Base-by-base conservation (phyloP, 2,113 vertebrate genomes). In the Elgaria multicarinata region DNA sequence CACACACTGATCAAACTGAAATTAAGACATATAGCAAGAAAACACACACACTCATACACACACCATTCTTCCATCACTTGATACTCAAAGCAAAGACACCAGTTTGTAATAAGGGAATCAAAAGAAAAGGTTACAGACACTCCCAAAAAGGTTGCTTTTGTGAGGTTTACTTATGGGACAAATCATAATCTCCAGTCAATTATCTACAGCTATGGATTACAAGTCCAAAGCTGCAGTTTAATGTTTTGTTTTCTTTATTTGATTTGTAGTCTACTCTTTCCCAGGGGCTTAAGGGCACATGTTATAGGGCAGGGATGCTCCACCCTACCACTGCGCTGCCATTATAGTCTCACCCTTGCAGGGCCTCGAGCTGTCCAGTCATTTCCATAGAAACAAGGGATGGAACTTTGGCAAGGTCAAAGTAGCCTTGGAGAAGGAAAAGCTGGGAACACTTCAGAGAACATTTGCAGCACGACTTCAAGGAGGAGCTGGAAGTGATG, bases 141-240 rank as follows among this genome's bases (percentile, higher is more conserved):
- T 92, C 50, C 44, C 58, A 88, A 80, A 81, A 58, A 81, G 91
- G 92, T 92, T 87, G 74, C n/a, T 4, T 88, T 31, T 74, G 79
- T 91, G 53, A 64, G 78, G 88, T 92, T 86, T 42, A 8, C 82
- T 85, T 85, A 66, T 78, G 36, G 91, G 83, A 62, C 79, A 86
- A 91, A 50, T 22, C 58, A 91, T 50, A 90, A 87, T 71, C 55
- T 28, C 74, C 74, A 74, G 10, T 75, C 53, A 75, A 77, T 76
- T 62, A 62, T 36, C 42, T 55, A 83, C 72, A 83, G 31, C 53
- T 64, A 75, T 83, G 58, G 55, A 64, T 89, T 53, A 36, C 14
- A 46, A 26, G 83, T 58, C 80, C 71, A 46, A 83, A 62, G 20
- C 2, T 89, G 71, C 22, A 53, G 58, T 31, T 75, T 39, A 28